A percentile compares a stretch with the other conserved stretches of the same genome.
These are phyloP conservation scores for Phoronis australis DNA, from an alignment of 2,888 invertebrate species.

Conservation along the genomic window DNA sequence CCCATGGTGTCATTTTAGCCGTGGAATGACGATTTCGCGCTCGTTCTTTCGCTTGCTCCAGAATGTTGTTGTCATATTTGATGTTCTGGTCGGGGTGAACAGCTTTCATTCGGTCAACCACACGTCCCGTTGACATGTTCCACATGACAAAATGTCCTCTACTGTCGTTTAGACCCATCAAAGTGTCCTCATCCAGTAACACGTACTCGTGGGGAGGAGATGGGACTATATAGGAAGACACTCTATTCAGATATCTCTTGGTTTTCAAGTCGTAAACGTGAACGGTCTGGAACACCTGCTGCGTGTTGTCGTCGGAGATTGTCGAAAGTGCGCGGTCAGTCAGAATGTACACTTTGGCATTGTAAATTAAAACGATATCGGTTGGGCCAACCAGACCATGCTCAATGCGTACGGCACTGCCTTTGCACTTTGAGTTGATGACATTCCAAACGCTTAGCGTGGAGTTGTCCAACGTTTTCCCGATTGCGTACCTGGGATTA, in stretches of 20 bases:
- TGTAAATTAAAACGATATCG: conserved; percentile 40
- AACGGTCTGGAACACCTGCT: conserved; percentile 41
- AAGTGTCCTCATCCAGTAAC: conserved; percentile 34
- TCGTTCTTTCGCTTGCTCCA: neutral
- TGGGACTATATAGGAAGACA: conserved; percentile 40
- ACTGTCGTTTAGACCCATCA: conserved; percentile 44
- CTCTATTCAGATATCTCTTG: conserved; percentile 33
- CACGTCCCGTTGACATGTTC: conserved; percentile 39
- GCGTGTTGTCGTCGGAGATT: conserved; percentile 24
- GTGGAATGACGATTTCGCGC: conserved; percentile 20
- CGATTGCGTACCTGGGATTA: conserved; percentile 40
- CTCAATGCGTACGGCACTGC: conserved; percentile 36
- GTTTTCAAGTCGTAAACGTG: conserved; percentile 38
- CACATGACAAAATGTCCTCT: conserved; percentile 45
- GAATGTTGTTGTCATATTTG: conserved; percentile 1
- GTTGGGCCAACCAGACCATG: conserved; percentile 35
- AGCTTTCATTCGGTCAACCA: conserved; percentile 34
- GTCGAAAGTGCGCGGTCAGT: conserved; percentile 38
- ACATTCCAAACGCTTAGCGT: conserved; percentile 47
- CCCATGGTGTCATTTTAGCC: conserved; percentile 44
- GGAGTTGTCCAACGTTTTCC: conserved; percentile 39
- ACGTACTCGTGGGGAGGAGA: conserved; percentile 43
- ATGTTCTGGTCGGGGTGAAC: conserved; percentile 24
- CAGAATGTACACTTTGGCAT: conserved; percentile 39
- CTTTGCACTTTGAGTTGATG: conserved; percentile 32